Evolutionary conservation across 53 echinoderm and acorn worm genomes (phyloP).

Genomic region (Stichopus horrens): DNA sequence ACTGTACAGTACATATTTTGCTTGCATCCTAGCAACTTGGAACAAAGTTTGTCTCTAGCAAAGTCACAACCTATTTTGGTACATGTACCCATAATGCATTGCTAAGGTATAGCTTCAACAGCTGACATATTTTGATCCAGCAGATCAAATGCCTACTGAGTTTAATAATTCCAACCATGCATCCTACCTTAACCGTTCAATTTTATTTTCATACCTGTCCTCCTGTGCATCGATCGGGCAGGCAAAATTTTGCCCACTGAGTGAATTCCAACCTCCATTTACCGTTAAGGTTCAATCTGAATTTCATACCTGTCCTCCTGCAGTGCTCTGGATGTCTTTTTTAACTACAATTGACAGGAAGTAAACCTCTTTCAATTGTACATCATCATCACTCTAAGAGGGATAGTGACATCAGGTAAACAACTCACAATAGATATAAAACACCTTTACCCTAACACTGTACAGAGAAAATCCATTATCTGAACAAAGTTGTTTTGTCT

Average conservation of each 20-base stretch:
- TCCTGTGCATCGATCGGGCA: no score
- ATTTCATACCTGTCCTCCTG: neutral
- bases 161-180: no score
- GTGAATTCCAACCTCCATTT: neutral
- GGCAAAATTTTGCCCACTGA: no score
- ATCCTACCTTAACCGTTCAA: no score
- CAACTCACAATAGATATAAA: neutral
- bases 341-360: neutral
- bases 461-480: neutral
- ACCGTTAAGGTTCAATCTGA: neutral
- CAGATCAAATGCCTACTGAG: no score
- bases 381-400: neutral
- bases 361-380: neutral
- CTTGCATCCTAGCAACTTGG: no score
- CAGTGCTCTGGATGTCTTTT: neutral
- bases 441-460: neutral
- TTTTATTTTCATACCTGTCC: no score
- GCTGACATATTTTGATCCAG: neutral
- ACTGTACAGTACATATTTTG: no score
- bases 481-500: constrained; percentile 39
- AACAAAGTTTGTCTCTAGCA: no score
- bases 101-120: neutral
- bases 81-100: no score
- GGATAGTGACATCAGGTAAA: neutral
- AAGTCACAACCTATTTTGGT: no score